Percentiles rank a stretch among this genome's conserved stretches.
Conservation (phyloP, 2,888 invertebrate species). For the Apamea monoglypha region DNA sequence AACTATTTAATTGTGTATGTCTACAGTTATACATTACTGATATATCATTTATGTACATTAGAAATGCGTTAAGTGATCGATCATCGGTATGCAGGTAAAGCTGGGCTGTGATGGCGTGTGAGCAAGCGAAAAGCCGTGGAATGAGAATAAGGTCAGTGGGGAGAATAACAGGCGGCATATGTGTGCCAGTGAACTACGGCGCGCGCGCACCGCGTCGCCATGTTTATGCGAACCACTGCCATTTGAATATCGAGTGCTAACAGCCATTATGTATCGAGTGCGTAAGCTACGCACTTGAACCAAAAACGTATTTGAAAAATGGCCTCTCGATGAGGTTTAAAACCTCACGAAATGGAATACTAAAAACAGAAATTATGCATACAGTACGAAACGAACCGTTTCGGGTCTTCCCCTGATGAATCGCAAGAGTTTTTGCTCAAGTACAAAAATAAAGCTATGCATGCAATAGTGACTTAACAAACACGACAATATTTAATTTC, state of each 20-base stretch:
- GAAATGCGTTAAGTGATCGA: constrained; percentile 14
- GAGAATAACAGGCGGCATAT: constrained; percentile 60
- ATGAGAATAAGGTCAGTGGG: constrained; percentile 69
- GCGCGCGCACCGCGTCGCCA: constrained; percentile 40
- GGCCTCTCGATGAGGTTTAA: constrained; percentile 23
- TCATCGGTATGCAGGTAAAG: constrained; percentile 35
- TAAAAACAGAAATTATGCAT: constrained; percentile 1
- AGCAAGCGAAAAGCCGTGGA: constrained; percentile 56
- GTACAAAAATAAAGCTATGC: neutral
- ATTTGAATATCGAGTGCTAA: constrained; percentile 54
- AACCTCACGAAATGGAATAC: constrained; percentile 7
- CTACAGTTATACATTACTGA: too few species aligned
- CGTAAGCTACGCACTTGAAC: constrained; percentile 28
- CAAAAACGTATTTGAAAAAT: constrained; percentile 32
- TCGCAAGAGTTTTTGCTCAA: neutral
- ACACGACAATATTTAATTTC: neutral
- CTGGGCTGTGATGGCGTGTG: constrained; percentile 53
- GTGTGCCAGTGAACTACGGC: constrained; percentile 49
- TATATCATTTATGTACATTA: neutral
- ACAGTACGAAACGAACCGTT: neutral
- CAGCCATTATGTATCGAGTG: constrained; percentile 31
- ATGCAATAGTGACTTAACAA: neutral
- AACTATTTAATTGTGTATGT: neutral
- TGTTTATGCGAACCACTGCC: constrained; percentile 51
- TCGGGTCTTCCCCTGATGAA: constrained; percentile 12